Evolutionary conservation across 2,888 invertebrate genomes (phyloP).

Genomic region (Asteroscopus sphinx): DNA sequence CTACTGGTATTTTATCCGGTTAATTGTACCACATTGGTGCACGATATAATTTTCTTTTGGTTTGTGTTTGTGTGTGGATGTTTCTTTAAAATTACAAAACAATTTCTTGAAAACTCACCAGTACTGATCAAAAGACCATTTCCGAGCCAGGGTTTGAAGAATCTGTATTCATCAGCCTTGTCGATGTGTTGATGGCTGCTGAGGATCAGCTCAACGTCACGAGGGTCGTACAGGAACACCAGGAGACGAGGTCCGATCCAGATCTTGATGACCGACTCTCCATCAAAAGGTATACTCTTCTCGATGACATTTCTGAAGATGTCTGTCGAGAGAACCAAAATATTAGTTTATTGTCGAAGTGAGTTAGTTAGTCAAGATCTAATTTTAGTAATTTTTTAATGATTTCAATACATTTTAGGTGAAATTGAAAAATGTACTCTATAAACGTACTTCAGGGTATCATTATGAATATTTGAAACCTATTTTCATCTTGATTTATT

Average conservation of each 20-base stretch:
- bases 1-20: no score
- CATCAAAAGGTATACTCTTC: slow-evolving; percentile 89
- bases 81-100: no score
- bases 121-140: slow-evolving; percentile 95
- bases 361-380: no score
- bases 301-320: slow-evolving; percentile 91
- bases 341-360: background rate
- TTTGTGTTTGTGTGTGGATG: no score
- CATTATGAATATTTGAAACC: no score
- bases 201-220: slow-evolving; percentile 94
- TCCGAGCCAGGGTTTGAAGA: slow-evolving; percentile 96
- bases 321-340: slow-evolving; percentile 80
- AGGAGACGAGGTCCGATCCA: slow-evolving; percentile 94
- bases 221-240: slow-evolving; percentile 93
- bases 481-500: no score
- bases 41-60: no score
- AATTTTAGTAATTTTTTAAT: no score
- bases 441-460: no score
- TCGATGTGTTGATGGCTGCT: slow-evolving; percentile 95
- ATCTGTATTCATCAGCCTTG: slow-evolving; percentile 94
- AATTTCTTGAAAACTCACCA: slow-evolving; percentile 84
- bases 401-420: no score
- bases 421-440: no score
- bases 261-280: slow-evolving; percentile 89
- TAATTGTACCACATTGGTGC: no score